These are phyloP conservation scores for Neomonachus schauinslandi DNA, from an alignment of 2,113 vertebrate genomes.

Conservation along the genomic window DNA sequence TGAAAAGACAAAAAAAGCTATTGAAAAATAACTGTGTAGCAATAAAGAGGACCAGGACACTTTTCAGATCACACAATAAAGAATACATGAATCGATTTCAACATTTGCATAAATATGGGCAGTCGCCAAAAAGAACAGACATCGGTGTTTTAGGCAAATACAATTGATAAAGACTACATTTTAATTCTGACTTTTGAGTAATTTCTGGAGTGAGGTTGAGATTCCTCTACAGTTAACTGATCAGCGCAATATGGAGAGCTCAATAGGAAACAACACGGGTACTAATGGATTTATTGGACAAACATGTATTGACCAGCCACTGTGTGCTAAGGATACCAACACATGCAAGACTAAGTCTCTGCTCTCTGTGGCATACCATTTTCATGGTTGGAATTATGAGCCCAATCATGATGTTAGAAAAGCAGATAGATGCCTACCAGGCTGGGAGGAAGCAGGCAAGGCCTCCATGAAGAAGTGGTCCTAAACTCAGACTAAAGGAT, in stretches of 20 bases:
- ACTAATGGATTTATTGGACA: not conserved
- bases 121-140: not conserved
- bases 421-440: not conserved
- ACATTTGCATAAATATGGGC: not conserved
- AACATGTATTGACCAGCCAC: not conserved
- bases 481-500: not conserved
- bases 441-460: not conserved
- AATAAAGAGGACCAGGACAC: not conserved
- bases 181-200: not conserved
- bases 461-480: not conserved
- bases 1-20: constrained; percentile 20
- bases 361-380: not conserved
- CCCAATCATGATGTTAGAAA: not conserved
- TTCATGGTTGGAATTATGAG: not conserved
- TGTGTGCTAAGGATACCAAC: not conserved
- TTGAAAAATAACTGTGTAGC: not conserved
- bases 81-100: not conserved
- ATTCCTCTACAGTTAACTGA: not conserved
- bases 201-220: not conserved
- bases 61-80: not conserved
- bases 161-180: not conserved
- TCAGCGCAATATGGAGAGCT: not conserved
- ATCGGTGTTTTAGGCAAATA: not conserved
- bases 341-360: not conserved
- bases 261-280: not conserved